Percentiles rank a stretch among this genome's conserved stretches.
Conservation (phyloP, 1,140 invertebrate species). For the Drepana arcuata region DNA sequence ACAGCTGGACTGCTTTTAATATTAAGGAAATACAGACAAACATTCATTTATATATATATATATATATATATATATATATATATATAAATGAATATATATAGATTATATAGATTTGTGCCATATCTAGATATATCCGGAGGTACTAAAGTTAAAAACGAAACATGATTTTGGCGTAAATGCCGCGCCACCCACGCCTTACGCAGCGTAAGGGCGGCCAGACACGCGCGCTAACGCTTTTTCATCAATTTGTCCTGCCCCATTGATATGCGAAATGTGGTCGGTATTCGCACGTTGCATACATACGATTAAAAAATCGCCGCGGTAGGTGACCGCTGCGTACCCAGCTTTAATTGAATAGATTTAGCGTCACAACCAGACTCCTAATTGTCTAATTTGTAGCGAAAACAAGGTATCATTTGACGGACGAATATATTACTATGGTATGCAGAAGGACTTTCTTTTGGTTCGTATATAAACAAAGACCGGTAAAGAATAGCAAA, state of each 20-base stretch:
- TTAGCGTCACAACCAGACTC: constrained; percentile 50
- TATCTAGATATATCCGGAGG: too few species aligned
- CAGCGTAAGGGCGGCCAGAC: too few species aligned
- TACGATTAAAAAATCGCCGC: constrained; percentile 66
- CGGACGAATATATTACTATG: constrained; percentile 60
- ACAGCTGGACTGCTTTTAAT: too few species aligned
- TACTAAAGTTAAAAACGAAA: too few species aligned
- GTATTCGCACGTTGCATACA: constrained; percentile 62
- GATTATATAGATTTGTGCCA: too few species aligned
- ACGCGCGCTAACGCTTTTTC: constrained; percentile 47
- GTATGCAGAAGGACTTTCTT: constrained; percentile 67
- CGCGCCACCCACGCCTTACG: too few species aligned
- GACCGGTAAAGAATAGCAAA: constrained; percentile 48
- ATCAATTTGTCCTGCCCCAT: constrained; percentile 56
- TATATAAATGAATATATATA: too few species aligned
- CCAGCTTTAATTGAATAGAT: constrained; percentile 68
- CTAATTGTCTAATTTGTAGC: constrained; percentile 70
- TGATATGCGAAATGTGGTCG: constrained; percentile 62
- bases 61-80: too few species aligned
- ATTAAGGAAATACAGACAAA: too few species aligned
- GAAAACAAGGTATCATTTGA: constrained; percentile 59
- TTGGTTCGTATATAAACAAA: constrained; percentile 53
- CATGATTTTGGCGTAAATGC: too few species aligned
- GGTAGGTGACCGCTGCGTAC: constrained; percentile 59
- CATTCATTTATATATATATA: too few species aligned